A percentile compares a stretch with the other conserved stretches of the same genome.
These are phyloP conservation scores for Eumacrocentrus americanus DNA, from an alignment of 2,888 invertebrate genomes.

Conservation along the genomic window DNA sequence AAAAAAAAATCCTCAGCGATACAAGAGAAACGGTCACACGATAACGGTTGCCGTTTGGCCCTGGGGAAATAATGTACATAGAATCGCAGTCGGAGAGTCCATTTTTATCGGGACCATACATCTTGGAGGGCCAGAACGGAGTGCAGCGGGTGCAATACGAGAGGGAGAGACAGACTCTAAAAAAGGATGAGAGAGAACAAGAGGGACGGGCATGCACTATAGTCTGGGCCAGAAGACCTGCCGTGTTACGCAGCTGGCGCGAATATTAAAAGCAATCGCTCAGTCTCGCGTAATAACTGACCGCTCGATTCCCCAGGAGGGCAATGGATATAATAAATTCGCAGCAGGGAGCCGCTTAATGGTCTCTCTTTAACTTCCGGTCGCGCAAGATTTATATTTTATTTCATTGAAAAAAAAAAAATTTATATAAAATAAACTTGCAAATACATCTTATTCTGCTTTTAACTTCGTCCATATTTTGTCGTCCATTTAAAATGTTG, in stretches of 20 bases:
- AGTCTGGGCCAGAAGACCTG: conserved; percentile 1
- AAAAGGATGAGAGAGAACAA: conserved; percentile 31
- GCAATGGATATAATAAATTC: conserved; percentile 40
- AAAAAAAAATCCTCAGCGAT: neutral
- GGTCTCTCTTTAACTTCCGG: conserved; percentile 28
- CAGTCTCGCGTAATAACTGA: conserved; percentile 54
- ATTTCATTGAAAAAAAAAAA: neutral
- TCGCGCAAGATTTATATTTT: conserved; percentile 3
- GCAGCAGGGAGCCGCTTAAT: conserved; percentile 29
- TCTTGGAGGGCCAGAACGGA: conserved; percentile 32
- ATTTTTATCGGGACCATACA: conserved; percentile 48
- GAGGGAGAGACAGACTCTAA: conserved; percentile 24
- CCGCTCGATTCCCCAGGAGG: conserved; percentile 41
- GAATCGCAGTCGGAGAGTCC: conserved; percentile 38
- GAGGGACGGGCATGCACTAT: neutral
- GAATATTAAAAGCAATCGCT: conserved; percentile 58
- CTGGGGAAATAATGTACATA: conserved; percentile 37
- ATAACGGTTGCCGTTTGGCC: conserved; percentile 27
- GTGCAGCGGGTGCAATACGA: neutral
- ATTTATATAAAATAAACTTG: neutral
- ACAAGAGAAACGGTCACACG: conserved; percentile 18
- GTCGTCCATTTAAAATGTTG: conserved; percentile 1
- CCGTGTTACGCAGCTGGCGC: conserved; percentile 48
- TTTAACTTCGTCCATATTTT: too few relatives aligned
- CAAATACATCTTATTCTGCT: neutral